These are phyloP conservation scores for Zosterops hypoxanthus DNA, from an alignment of 2,113 vertebrate genomes.

Conservation along the genomic window DNA sequence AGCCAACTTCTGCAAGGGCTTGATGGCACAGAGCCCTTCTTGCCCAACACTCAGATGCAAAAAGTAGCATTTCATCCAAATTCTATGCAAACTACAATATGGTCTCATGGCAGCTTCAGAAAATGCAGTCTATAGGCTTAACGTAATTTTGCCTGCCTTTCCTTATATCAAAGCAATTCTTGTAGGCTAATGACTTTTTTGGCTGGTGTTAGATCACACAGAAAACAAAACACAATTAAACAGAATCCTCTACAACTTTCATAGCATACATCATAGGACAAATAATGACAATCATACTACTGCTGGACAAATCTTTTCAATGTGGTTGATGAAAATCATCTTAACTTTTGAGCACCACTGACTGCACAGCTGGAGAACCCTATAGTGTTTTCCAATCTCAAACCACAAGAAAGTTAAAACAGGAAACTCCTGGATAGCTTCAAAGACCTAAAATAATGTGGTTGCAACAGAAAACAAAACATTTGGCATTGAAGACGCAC, in stretches of 20 bases:
- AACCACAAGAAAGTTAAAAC: constrained; percentile 17
- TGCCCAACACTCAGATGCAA: neutral
- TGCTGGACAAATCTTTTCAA: neutral
- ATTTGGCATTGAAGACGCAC: neutral
- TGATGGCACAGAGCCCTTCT: neutral
- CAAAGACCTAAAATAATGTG: constrained; percentile 31
- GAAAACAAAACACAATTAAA: neutral
- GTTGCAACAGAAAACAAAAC: constrained; percentile 18
- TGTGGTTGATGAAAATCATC: neutral
- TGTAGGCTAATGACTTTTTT: neutral
- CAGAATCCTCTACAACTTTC: neutral
- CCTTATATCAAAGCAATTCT: neutral
- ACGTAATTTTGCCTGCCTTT: neutral
- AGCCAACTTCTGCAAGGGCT: neutral
- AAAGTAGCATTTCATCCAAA: neutral
- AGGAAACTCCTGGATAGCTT: constrained; percentile 32
- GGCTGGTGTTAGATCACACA: neutral
- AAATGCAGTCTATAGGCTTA: neutral
- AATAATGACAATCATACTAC: neutral
- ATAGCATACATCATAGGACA: neutral
- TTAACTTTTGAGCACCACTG: neutral
- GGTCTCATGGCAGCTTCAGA: neutral
- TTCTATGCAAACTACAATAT: neutral
- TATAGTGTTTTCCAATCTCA: neutral
- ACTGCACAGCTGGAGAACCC: neutral